phyloP scores from a whole-genome alignment of 2,113 vertebrate genomes.

The Diglossa brunneiventris region DNA sequence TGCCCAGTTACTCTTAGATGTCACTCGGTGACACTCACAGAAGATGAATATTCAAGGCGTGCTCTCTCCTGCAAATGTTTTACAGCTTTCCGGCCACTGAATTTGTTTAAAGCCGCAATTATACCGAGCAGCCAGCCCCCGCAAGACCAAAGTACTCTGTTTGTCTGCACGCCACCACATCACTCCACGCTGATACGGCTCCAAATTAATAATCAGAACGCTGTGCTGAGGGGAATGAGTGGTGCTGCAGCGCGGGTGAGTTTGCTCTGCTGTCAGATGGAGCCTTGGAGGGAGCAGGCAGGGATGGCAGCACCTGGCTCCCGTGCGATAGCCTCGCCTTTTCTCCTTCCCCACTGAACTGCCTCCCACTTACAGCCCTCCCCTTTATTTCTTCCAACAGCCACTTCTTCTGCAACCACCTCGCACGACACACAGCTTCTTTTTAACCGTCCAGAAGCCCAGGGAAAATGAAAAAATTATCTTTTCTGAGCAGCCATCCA shows the following conservation, averaged over 20 bases:
- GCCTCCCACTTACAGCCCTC: neutral
- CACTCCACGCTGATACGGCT: neutral
- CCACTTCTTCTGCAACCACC: neutral
- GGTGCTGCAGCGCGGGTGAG: rapidly evolving
- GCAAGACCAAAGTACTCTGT: neutral
- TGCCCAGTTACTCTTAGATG: slow-evolving; percentile 54
- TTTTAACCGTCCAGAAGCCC: neutral
- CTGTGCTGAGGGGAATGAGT: neutral
- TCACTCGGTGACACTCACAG: slow-evolving; percentile 53
- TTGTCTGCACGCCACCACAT: neutral
- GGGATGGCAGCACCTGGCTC: neutral
- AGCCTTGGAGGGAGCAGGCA: rapidly evolving
- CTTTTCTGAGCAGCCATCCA: neutral
- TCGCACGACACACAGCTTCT: neutral
- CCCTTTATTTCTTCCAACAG: neutral
- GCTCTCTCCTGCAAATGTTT: slow-evolving; percentile 51
- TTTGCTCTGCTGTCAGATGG: neutral
- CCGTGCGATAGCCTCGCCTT: neutral
- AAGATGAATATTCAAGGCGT: slow-evolving; percentile 73
- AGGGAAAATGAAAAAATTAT: neutral
- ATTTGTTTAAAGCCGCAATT: slow-evolving; percentile 55
- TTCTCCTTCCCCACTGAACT: neutral
- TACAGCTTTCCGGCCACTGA: slow-evolving; percentile 32
- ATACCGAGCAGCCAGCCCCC: slow-evolving; percentile 48
- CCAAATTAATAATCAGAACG: neutral